Percentiles rank a stretch among this genome's conserved stretches.
These are phyloP conservation scores for Acridotheres tristis DNA, from an alignment of 2,797 vertebrate species.

Conservation along the genomic window DNA sequence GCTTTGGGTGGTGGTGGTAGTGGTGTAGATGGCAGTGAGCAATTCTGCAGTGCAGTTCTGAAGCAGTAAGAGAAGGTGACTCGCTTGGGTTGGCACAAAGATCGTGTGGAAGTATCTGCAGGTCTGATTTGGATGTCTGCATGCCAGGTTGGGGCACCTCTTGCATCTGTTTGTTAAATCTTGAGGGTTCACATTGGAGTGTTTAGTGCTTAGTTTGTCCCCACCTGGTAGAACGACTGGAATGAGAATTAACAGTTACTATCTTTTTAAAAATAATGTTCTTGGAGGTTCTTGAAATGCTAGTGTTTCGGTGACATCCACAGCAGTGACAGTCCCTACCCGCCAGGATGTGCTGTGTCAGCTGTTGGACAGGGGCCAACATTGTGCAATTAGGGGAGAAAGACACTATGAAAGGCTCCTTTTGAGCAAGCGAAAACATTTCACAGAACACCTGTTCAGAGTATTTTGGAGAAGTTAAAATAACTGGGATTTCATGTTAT, in stretches of 20 bases:
- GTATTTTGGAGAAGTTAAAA: background rate
- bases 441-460: background rate
- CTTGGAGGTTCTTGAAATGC: background rate
- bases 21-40: background rate
- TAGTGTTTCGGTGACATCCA: background rate
- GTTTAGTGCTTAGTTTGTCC: background rate
- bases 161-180: background rate
- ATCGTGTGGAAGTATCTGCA: accelerated
- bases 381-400: background rate
- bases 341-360: background rate
- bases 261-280: background rate
- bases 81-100: background rate
- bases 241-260: background rate
- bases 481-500: background rate
- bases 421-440: background rate
- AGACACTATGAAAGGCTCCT: background rate
- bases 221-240: background rate
- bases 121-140: background rate
- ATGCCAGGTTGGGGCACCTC: background rate
- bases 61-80: background rate
- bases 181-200: background rate
- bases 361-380: background rate
- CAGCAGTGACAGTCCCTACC: accelerated
- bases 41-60: background rate
- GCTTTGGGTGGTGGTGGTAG: background rate